Conservation (phyloP, 2,888 invertebrate species). For the Chrysotoxum bicinctum region DNA sequence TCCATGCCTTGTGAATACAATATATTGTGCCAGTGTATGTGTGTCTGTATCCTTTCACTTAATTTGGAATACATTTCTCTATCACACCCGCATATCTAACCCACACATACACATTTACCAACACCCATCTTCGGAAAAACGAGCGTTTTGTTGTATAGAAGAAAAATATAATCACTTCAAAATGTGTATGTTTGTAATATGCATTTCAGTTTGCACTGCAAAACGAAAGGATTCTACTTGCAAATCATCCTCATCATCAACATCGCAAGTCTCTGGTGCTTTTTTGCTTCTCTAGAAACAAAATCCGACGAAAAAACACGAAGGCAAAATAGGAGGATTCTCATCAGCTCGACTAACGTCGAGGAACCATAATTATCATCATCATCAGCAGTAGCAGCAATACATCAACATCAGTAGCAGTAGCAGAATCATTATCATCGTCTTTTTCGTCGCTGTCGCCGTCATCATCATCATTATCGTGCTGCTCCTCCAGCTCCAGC, state of each 20-base stretch:
- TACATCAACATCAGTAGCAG: neutral
- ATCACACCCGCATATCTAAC: slow-evolving; percentile 25
- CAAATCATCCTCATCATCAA: slow-evolving; percentile 72
- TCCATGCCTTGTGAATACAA: slow-evolving; percentile 20
- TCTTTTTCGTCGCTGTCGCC: neutral
- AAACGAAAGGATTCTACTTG: slow-evolving; percentile 75
- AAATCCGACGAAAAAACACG: slow-evolving; percentile 6
- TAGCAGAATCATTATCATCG: slow-evolving; percentile 13
- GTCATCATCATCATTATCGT: slow-evolving; percentile 29
- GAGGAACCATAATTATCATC: slow-evolving; percentile 42
- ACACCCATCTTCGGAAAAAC: slow-evolving; percentile 17
- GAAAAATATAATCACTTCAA: slow-evolving; percentile 48
- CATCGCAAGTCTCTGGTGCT: slow-evolving; percentile 68
- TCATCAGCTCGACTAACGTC: slow-evolving; percentile 37
- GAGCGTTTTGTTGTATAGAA: slow-evolving; percentile 5
- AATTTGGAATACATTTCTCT: slow-evolving; percentile 40
- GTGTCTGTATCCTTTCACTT: slow-evolving; percentile 32
- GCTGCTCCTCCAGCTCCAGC: slow-evolving; percentile 54
- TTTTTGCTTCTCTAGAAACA: slow-evolving; percentile 57
- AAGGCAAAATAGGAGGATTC: slow-evolving; percentile 9
- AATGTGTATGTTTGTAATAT: slow-evolving; percentile 77
- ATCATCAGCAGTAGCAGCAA: slow-evolving; percentile 20
- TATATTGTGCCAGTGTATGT: slow-evolving; percentile 10
- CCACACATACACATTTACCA: slow-evolving; percentile 25
- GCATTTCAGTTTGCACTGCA: slow-evolving; percentile 75